A percentile compares a stretch with the other conserved stretches of the same genome.
phyloP scores from a whole-genome alignment of 2,888 invertebrate genomes.

The Tyria jacobaeae region DNA sequence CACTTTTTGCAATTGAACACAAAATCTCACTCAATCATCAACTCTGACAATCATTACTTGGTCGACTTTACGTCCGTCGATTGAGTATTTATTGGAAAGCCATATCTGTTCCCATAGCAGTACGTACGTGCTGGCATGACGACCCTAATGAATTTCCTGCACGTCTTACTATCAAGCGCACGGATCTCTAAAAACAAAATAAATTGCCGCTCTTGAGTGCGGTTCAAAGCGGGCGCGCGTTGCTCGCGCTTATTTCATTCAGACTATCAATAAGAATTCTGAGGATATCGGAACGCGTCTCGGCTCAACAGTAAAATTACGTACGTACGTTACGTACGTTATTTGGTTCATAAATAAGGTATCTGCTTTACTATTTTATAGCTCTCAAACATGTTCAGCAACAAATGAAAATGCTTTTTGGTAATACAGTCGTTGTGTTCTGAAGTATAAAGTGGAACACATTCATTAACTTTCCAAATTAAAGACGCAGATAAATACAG shows the following conservation, averaged over 20 bases:
- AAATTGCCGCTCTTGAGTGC: conserved; percentile 56
- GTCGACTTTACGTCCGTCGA: neutral
- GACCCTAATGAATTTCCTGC: conserved; percentile 42
- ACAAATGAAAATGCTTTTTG: conserved; percentile 23
- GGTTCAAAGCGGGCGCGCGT: conserved; percentile 56
- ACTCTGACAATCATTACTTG: neutral
- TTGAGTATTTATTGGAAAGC: conserved; percentile 13
- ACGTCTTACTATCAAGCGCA: conserved; percentile 34
- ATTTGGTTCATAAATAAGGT: neutral
- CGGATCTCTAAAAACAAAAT: conserved; percentile 61
- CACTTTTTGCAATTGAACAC: neutral
- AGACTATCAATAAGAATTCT: conserved; percentile 62
- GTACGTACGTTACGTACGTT: too few species aligned
- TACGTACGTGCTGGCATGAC: conserved; percentile 17
- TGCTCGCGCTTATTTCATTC: conserved; percentile 68
- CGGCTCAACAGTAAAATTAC: conserved; percentile 13
- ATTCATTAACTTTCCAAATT: neutral
- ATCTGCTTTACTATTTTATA: neutral
- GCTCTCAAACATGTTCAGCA: conserved; percentile 4
- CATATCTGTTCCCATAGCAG: conserved; percentile 4
- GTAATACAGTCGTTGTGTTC: neutral
- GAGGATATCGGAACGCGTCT: conserved; percentile 31
- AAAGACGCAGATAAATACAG: neutral
- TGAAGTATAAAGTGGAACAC: neutral
- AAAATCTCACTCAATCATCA: conserved; percentile 3